Conservation (phyloP, 2,888 invertebrate species). For the Eustalomyia histrio region DNA sequence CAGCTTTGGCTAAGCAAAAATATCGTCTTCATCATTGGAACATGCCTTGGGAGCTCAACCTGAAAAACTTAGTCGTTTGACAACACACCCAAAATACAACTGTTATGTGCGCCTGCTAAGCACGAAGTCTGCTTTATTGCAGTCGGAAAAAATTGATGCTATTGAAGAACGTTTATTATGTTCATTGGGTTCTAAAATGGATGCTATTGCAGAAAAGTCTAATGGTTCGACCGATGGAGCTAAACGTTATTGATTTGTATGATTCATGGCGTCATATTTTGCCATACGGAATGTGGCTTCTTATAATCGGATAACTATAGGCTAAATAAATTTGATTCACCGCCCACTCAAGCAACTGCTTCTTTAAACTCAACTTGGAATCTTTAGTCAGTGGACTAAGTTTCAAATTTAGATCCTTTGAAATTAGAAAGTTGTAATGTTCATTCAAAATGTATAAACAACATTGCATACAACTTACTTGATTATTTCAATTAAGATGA, state of each 20-base stretch:
- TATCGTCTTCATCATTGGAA: conserved; percentile 89
- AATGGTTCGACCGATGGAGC: conserved; percentile 82
- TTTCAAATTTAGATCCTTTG: no score
- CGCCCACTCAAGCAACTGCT: no score
- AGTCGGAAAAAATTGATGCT: conserved; percentile 89
- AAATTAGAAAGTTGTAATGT: no score
- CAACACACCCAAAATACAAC: conserved; percentile 77
- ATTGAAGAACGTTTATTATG: conserved; percentile 91
- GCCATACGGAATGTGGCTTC: no score
- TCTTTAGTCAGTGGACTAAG: no score
- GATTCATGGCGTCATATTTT: no score
- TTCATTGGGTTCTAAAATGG: conserved; percentile 88
- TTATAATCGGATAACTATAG: no score
- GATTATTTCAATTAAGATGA: no score
- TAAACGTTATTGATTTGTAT: conserved; percentile 86
- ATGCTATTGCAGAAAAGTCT: conserved; percentile 83
- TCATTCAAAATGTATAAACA: no score
- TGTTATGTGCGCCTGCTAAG: conserved; percentile 86
- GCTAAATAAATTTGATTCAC: no score
- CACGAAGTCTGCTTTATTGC: conserved; percentile 89
- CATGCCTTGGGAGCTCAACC: conserved; percentile 90
- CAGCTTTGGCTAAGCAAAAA: conserved; percentile 90
- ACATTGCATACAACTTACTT: no score
- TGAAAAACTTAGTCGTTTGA: conserved; percentile 85
- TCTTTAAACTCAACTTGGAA: no score